Base-by-base conservation (phyloP, 2,888 invertebrate species). In the Oxytorus armatus region DNA sequence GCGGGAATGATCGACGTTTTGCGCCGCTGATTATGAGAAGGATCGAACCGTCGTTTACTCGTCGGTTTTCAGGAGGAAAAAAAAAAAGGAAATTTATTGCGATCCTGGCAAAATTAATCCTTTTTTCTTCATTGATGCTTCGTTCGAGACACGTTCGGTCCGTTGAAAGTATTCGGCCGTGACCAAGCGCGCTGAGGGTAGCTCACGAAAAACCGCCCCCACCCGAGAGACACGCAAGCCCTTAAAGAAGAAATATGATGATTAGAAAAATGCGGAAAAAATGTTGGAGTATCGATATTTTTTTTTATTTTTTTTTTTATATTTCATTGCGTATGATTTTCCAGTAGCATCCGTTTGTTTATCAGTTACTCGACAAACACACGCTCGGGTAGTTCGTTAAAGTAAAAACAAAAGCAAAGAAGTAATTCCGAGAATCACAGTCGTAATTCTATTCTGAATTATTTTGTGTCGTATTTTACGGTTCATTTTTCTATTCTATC, bases 181-280 rank as follows among this genome's bases (percentile, higher is more conserved):
- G 51, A 65, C 49, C 53, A 47, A 61, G 55, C 77, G 72, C 77
- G 77, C 61, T 73, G 77, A 80, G 59, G 77, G 72, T 77, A 63
- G 61, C 65, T 44, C 53, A 36, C 21, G 49, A 21, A 49, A 77
- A 73, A 77, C 55, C 69, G 25, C 72, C 68, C 73, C 63, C 77
- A 73, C 68, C 72, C 77, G 77, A 73, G 77, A 69, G 66, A 53
- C 80, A 63, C 73, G 80, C 80, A 66, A 25, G 21, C 61, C 80
- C 77, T 55, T 55, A 79, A 79, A 25, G 16, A 44, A 10, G 49
- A 49, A 11, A 5, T 5, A 5, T 29, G 11, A 10, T 2, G 25
- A 21, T 42, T 10, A n/a, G 42, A 42, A 10, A n/a, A n/a, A 7
- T 29, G 11, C 14, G 16, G 3, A 0, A n/a, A n/a, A 14, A 14